phyloP scores from a whole-genome alignment of 1,140 invertebrate genomes.

The Philotrypesis tridentata region DNA sequence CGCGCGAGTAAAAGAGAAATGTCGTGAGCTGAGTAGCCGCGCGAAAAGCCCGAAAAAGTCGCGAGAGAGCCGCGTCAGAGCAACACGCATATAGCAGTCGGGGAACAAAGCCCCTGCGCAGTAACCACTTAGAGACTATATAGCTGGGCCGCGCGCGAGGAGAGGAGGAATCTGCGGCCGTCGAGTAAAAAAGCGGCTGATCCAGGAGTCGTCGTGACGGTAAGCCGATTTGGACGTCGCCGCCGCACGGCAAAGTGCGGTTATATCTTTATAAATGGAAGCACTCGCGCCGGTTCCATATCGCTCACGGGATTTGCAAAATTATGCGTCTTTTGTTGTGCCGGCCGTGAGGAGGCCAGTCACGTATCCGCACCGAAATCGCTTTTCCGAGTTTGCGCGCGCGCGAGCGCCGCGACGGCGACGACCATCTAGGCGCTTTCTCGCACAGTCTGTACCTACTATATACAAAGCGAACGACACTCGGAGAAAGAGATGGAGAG shows the following conservation, averaged over 20 bases:
- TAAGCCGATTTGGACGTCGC: slow-evolving; percentile 62
- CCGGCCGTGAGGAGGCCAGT: neutral
- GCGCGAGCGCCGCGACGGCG: no score
- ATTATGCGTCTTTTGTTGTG: slow-evolving; percentile 59
- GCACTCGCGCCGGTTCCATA: slow-evolving; percentile 56
- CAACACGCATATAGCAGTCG: slow-evolving; percentile 13
- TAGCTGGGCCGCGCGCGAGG: slow-evolving; percentile 12
- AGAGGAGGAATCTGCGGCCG: slow-evolving; percentile 2
- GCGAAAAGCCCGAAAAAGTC: no score
- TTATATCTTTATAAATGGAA: slow-evolving; percentile 72
- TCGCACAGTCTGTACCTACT: no score
- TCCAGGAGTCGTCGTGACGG: slow-evolving; percentile 32
- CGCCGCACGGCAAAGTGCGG: slow-evolving; percentile 53
- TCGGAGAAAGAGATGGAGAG: neutral
- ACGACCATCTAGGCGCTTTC: no score
- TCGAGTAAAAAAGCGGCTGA: slow-evolving; percentile 46
- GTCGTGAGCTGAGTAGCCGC: no score
- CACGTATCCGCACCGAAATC: slow-evolving; percentile 12
- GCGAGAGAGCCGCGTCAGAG: no score
- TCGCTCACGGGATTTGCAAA: slow-evolving; percentile 66
- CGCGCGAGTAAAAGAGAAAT: slow-evolving; percentile 1
- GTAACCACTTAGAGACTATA: slow-evolving; percentile 64
- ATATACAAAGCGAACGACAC: no score
- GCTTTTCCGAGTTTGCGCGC: slow-evolving; percentile 10
- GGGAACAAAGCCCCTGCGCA: slow-evolving; percentile 46